Conservation (phyloP, 2,888 invertebrate genomes). For the Oligia latruncula region DNA sequence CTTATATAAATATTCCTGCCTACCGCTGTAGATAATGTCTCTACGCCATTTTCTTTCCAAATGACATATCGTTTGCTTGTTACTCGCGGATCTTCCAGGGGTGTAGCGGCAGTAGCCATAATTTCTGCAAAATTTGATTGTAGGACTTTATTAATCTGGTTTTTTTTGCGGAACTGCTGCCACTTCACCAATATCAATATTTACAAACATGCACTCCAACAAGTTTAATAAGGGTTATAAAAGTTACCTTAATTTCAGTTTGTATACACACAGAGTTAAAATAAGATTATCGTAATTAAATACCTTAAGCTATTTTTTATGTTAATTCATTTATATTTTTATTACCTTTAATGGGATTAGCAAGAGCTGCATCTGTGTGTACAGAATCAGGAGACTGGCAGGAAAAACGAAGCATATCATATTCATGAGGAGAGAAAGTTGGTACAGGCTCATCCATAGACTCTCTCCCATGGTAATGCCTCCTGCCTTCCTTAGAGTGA, state of each 20-base stretch:
- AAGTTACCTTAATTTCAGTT: constrained; percentile 3
- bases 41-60: constrained; percentile 69
- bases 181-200: not conserved
- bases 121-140: constrained; percentile 78
- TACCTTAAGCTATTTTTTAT: not conserved
- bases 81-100: constrained; percentile 81
- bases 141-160: constrained; percentile 11
- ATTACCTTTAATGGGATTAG: constrained; percentile 77
- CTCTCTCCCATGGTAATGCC: constrained; percentile 55
- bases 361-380: constrained; percentile 61
- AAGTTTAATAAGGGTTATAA: constrained; percentile 10
- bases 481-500: constrained; percentile 59
- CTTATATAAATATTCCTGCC: constrained; percentile 75
- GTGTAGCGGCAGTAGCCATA: constrained; percentile 70
- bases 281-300: not conserved
- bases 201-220: constrained; percentile 1
- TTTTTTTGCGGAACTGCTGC: not conserved
- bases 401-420: constrained; percentile 66
- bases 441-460: constrained; percentile 50
- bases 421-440: constrained; percentile 57
- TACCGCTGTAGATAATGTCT: constrained; percentile 68
- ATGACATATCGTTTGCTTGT: constrained; percentile 77
- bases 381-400: constrained; percentile 84
- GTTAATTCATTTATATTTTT: constrained; percentile 5
- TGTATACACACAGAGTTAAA: not conserved